Evolutionary conservation across 2,113 vertebrate species (phyloP).

Genomic region (Caretta caretta): DNA sequence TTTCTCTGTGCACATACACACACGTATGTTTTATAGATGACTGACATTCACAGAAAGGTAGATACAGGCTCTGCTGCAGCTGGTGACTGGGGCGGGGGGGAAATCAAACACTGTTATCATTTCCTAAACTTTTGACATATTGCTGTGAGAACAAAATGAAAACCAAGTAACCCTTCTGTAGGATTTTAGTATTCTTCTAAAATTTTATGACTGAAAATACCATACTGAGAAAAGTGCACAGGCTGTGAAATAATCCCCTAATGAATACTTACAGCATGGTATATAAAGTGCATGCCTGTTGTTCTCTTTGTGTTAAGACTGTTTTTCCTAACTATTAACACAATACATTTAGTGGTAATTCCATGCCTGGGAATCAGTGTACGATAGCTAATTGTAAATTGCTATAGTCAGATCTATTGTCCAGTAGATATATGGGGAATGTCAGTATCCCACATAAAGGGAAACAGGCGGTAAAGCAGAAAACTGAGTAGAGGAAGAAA

Average conservation of each 20-base stretch:
- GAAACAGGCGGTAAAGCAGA: background rate
- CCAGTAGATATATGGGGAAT: background rate
- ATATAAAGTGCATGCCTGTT: background rate
- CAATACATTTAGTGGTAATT: background rate
- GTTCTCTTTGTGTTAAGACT: background rate
- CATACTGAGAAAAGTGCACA: background rate
- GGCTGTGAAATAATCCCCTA: conserved; percentile 20
- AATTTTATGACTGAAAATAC: conserved; percentile 28
- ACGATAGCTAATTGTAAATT: background rate
- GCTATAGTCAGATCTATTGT: background rate
- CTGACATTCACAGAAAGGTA: background rate
- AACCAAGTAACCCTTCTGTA: background rate
- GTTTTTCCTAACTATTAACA: background rate
- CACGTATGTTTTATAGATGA: background rate
- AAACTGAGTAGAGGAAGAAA: background rate
- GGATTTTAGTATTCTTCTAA: background rate
- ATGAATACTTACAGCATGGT: background rate
- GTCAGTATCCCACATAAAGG: background rate
- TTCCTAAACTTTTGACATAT: background rate
- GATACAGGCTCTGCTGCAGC: background rate
- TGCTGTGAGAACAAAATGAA: background rate
- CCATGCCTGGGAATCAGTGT: background rate
- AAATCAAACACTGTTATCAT: background rate
- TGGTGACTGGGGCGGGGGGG: background rate
- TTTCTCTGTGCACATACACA: background rate